Evolutionary conservation across 2,113 vertebrate species (phyloP).

Genomic region (Oryzias melastigma): DNA sequence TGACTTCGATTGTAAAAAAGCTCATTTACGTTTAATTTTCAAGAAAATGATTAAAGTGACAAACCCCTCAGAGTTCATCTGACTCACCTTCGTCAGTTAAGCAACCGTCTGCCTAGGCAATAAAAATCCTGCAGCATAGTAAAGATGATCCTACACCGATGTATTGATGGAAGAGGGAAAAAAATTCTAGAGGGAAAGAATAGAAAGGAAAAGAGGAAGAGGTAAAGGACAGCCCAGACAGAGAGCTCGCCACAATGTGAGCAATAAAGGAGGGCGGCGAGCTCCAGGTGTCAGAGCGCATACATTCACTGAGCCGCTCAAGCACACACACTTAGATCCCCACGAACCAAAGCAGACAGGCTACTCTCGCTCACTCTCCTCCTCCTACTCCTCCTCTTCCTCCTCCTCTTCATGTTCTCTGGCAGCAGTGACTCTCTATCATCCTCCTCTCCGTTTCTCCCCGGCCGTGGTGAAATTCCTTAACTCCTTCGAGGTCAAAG

Average conservation of each 20-base stretch:
- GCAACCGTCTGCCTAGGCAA: conserved; percentile 43
- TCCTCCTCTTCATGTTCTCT: conserved; percentile 22
- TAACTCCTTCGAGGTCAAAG: conserved; percentile 58
- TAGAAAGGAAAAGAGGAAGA: conserved; percentile 31
- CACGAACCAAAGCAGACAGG: conserved; percentile 45
- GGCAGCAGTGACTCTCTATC: conserved; percentile 31
- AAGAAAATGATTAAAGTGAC: conserved; percentile 2
- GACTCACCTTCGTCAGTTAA: conserved; percentile 71
- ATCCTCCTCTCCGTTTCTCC: conserved; percentile 16
- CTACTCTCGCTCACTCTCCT: conserved; percentile 49
- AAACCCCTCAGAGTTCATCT: conserved; percentile 10
- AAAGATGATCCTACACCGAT: conserved; percentile 41
- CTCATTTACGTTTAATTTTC: background rate
- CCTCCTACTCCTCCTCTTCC: conserved; percentile 6
- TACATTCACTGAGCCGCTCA: conserved; percentile 48
- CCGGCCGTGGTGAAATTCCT: conserved; percentile 37
- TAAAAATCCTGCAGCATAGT: conserved; percentile 73
- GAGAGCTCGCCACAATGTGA: conserved; percentile 70
- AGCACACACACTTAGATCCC: conserved; percentile 32
- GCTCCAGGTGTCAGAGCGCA: conserved; percentile 71
- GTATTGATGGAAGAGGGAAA: conserved; percentile 6
- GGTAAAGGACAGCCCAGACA: conserved; percentile 51
- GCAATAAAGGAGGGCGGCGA: conserved; percentile 56
- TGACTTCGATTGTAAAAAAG: conserved; percentile 27
- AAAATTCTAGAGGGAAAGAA: conserved; percentile 48